Evolutionary conservation across 2,888 invertebrate species (phyloP), one percentile per base, ranked within the genome.

Genomic region (Esperia sulphurella): DNA sequence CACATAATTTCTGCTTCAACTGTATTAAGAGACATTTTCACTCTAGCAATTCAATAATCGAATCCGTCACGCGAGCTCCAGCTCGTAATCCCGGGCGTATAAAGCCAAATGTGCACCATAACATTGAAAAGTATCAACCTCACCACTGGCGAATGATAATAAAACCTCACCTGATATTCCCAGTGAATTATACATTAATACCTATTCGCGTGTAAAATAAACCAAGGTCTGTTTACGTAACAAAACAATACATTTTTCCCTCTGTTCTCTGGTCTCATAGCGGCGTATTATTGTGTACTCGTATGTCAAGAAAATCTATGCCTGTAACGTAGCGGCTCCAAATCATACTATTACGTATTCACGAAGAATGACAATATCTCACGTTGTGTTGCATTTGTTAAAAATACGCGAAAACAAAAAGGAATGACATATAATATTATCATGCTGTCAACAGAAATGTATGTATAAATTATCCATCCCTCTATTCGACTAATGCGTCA

Each of bases 141-240:
- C 75, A 77, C 74, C 65, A 58, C 65, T 52, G 51, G 51, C 55
- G 75, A 78, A 75, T 80, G 72, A 75, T 79, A 83, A 83, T 83
- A 84, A 83, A 85, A 80, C 55, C 66, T 60, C 73, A 63, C 65
- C 61, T 71, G 65, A 67, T 65, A 71, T 71, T 61, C 64, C 58
- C 65, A 63, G 65, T 69, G 74, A 73, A 75, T 77, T 74, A 75
- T 78, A 79, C 78, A 84, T 83, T 85, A 82, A 76, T 74, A 74
- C 68, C 70, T 68, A 75, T 71, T 75, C 70, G 63, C 54, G 70
- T 65, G 71, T 74, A 72, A 78, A 77, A 77, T 75, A 76, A 72
- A 68, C 66, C 67, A 65, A 68, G 10, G 65, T 68, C 68, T 35
- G 47, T 48, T 65, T 61, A 53, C 53, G 59, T 65, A 65, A 66